Conservation (phyloP, 2,113 vertebrate genomes). For the Ginglymostoma cirratum region DNA sequence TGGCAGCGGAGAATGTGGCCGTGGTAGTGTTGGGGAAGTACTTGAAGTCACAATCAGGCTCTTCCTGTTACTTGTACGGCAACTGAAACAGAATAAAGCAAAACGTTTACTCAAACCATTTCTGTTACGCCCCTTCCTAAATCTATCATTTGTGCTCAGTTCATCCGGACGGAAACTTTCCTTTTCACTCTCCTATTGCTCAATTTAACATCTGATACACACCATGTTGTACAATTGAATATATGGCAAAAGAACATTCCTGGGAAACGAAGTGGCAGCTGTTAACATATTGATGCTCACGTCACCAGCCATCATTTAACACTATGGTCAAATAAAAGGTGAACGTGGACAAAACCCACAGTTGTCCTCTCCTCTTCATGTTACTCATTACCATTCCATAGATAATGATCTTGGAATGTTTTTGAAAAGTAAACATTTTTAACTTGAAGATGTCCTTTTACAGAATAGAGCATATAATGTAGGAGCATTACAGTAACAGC, state of each 20-base stretch:
- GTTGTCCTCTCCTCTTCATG: neutral
- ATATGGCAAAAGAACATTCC: neutral
- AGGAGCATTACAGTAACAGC: neutral
- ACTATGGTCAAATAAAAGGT: neutral
- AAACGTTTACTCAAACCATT: neutral
- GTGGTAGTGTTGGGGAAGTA: constrained; percentile 90
- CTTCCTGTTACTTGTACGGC: constrained; percentile 93
- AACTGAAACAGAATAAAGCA: constrained; percentile 60
- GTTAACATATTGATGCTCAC: neutral
- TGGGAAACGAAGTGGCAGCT: neutral
- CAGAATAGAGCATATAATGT: neutral
- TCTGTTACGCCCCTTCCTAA: neutral
- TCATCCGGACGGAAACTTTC: neutral
- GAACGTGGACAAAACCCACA: neutral
- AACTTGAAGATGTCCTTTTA: neutral
- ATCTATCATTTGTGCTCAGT: neutral
- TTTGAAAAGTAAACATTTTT: neutral
- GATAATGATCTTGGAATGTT: neutral
- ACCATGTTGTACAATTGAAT: neutral
- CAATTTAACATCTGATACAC: neutral
- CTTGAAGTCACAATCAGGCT: constrained; percentile 94
- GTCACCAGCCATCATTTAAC: neutral
- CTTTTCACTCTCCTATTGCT: neutral
- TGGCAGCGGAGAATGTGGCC: constrained; percentile 90
- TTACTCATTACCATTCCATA: neutral